phyloP scores from a whole-genome alignment of 1,140 invertebrate genomes.

The Lasioglossum albipes region DNA sequence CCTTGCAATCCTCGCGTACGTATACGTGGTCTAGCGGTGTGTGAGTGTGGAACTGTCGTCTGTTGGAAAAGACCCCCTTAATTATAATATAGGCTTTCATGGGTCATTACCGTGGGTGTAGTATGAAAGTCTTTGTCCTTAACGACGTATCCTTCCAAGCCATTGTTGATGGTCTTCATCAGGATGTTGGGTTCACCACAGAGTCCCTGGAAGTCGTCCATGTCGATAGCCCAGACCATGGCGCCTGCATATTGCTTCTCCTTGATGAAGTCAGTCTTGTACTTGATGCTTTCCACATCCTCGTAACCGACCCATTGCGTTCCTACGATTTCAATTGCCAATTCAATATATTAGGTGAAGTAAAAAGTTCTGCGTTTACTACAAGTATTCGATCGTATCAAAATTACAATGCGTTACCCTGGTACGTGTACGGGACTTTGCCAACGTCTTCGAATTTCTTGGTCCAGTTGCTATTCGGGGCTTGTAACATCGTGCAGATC shows the following conservation, averaged over 20 bases:
- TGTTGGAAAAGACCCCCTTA: too few relatives aligned
- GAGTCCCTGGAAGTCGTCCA: slow-evolving; percentile 90
- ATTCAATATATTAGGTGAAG: too few relatives aligned
- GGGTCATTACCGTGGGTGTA: slow-evolving; percentile 83
- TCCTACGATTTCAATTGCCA: slow-evolving; percentile 67
- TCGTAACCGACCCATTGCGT: slow-evolving; percentile 97
- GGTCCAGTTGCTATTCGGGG: slow-evolving; percentile 86
- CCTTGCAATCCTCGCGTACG: too few relatives aligned
- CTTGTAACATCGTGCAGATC: slow-evolving; percentile 88
- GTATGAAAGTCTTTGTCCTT: slow-evolving; percentile 84
- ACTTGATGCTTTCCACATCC: slow-evolving; percentile 87
- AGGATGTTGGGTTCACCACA: slow-evolving; percentile 88
- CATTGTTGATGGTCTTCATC: slow-evolving; percentile 86
- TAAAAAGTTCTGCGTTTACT: too few relatives aligned
- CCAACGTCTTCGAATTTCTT: slow-evolving; percentile 90
- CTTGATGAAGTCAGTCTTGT: slow-evolving; percentile 93
- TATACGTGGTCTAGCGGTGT: too few relatives aligned
- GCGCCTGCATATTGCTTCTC: slow-evolving; percentile 89
- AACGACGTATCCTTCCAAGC: slow-evolving; percentile 88
- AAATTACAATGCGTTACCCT: slow-evolving; percentile 80
- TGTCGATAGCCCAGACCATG: slow-evolving; percentile 95
- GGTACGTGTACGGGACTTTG: slow-evolving; percentile 91
- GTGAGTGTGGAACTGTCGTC: too few relatives aligned
- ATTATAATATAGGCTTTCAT: too few relatives aligned
- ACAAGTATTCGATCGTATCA: too few relatives aligned